Percentiles rank a stretch among this genome's conserved stretches.
Conservation (phyloP, 1,140 invertebrate genomes). For the Conus ventricosus region DNA sequence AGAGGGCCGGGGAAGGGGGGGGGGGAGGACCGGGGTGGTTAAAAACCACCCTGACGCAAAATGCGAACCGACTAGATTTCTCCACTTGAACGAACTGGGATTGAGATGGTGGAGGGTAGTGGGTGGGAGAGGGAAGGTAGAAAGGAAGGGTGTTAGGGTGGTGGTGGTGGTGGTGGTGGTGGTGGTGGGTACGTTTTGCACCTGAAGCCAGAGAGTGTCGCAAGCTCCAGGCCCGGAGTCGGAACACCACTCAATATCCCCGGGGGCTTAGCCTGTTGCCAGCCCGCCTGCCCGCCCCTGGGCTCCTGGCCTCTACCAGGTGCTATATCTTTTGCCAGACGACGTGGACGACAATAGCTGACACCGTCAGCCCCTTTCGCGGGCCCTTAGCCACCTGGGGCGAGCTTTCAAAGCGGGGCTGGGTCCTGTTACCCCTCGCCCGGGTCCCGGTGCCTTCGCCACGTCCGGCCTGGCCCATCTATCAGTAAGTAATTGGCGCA, state of each 20-base stretch:
- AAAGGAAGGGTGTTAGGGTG: too few relatives aligned
- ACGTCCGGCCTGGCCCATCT: conserved; percentile 21
- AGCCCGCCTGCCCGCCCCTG: too few relatives aligned
- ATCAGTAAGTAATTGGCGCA: conserved; percentile 43
- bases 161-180: background rate
- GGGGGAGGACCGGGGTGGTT: too few relatives aligned
- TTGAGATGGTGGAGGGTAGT: too few relatives aligned
- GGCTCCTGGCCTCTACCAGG: background rate
- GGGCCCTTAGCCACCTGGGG: background rate
- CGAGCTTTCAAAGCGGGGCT: background rate
- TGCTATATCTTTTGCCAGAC: conserved; percentile 27
- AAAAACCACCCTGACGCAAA: too few relatives aligned
- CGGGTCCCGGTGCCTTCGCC: background rate
- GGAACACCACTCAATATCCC: conserved; percentile 13
- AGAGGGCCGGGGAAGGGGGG: too few relatives aligned
- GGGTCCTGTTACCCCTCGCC: conserved; percentile 11
- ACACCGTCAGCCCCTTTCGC: conserved; percentile 6
- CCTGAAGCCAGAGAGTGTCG: too few relatives aligned
- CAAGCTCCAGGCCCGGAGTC: background rate
- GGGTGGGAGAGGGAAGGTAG: too few relatives aligned
- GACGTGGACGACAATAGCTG: conserved; percentile 21
- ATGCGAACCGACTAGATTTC: too few relatives aligned
- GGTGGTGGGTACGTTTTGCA: background rate
- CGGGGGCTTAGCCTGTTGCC: too few relatives aligned
- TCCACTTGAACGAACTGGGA: too few relatives aligned